These are phyloP conservation scores for Pica pica DNA, from an alignment of 2,113 vertebrate genomes.

Conservation along the genomic window DNA sequence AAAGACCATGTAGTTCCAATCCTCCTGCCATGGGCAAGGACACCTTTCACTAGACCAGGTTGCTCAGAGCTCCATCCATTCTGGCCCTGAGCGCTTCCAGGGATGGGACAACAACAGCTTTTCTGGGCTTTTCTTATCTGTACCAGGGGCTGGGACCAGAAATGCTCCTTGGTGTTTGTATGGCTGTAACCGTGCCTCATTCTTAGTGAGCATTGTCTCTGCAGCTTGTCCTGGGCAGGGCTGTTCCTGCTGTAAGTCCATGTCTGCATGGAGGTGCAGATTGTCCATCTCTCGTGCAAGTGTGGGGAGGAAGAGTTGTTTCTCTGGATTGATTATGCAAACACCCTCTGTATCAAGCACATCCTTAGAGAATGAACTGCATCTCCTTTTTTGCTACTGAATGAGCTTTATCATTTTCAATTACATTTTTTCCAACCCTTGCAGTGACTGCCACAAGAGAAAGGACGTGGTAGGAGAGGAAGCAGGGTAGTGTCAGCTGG, in stretches of 20 bases:
- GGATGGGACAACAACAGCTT: not conserved
- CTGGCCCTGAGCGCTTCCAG: not conserved
- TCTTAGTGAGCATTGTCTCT: not conserved
- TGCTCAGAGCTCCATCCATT: not conserved
- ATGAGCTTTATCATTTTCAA: not conserved
- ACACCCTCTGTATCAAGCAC: not conserved
- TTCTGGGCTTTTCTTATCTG: not conserved
- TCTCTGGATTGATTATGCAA: not conserved
- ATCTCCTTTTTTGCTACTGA: not conserved
- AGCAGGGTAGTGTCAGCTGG: not conserved
- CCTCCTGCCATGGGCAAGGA: not conserved
- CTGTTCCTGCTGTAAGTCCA: not conserved
- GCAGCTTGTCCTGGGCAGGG: not conserved
- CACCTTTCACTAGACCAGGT: not conserved
- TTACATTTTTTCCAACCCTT: not conserved
- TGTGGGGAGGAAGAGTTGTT: not conserved
- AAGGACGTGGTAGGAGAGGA: not conserved
- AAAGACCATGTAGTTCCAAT: not conserved
- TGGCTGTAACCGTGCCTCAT: not conserved
- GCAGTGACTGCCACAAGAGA: not conserved
- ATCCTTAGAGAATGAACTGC: not conserved
- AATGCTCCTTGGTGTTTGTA: not conserved
- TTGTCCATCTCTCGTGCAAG: not conserved
- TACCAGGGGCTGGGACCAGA: rapidly evolving
- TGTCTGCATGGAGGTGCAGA: not conserved